A percentile compares a stretch with the other conserved stretches of the same genome.
These are phyloP conservation scores for Chromoteleia sp. DNA, from an alignment of 2,888 invertebrate species.

Conservation along the genomic window DNA sequence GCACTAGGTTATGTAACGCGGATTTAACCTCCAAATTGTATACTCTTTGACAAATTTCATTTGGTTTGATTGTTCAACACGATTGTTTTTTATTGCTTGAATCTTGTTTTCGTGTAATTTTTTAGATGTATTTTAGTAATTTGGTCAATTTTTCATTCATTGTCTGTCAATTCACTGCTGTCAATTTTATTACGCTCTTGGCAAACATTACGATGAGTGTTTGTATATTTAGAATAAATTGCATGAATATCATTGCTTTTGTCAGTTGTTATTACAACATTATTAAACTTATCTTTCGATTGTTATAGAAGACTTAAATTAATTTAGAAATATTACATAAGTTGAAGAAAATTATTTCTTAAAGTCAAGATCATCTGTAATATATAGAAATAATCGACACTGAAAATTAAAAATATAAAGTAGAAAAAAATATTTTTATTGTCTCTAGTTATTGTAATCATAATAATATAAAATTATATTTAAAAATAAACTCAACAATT, in stretches of 20 bases:
- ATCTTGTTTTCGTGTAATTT: conserved; percentile 34
- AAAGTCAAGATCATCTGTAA: too few relatives aligned
- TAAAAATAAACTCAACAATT: too few relatives aligned
- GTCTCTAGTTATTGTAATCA: too few relatives aligned
- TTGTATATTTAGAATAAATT: conserved; percentile 21
- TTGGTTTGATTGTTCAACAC: conserved; percentile 10
- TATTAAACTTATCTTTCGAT: neutral
- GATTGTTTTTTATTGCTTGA: neutral
- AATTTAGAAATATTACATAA: too few relatives aligned
- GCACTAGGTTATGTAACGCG: conserved; percentile 74
- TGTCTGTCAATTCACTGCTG: neutral
- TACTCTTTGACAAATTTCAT: conserved; percentile 28
- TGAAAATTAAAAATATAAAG: too few relatives aligned
- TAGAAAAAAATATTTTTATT: too few relatives aligned
- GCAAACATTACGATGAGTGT: conserved; percentile 24
- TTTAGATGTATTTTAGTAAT: conserved; percentile 1
- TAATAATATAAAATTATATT: too few relatives aligned
- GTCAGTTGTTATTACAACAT: neutral
- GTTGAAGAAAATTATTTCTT: too few relatives aligned
- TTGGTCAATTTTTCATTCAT: neutral
- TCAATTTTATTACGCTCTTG: conserved; percentile 19
- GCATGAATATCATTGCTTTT: neutral
- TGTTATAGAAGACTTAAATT: too few relatives aligned
- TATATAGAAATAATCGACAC: too few relatives aligned
- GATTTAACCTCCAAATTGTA: conserved; percentile 70